These are phyloP conservation scores for Chaetorhynchus papuensis DNA, from an alignment of 2,113 vertebrate genomes.

Conservation along the genomic window DNA sequence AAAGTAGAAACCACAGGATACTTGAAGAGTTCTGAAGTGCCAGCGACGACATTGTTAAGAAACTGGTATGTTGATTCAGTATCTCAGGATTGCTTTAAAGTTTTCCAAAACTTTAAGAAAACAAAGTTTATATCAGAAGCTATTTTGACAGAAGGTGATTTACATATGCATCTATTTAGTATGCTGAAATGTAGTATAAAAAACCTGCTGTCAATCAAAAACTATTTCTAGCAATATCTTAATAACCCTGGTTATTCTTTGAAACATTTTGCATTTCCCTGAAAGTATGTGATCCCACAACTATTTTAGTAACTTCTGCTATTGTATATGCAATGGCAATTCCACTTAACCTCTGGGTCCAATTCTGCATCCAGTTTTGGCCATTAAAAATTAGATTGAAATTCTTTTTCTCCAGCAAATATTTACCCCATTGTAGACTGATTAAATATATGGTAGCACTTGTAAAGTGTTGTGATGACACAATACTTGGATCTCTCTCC, in stretches of 20 bases:
- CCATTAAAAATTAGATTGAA: neutral
- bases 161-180: neutral
- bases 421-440: neutral
- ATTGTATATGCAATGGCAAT: neutral
- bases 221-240: neutral
- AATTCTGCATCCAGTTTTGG: neutral
- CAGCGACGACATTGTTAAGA: neutral
- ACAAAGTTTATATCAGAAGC: neutral
- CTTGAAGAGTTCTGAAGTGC: neutral
- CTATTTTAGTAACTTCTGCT: neutral
- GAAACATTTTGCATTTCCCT: neutral
- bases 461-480: neutral
- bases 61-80: neutral
- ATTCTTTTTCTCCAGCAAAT: neutral
- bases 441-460: neutral
- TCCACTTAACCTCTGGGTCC: neutral
- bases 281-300: neutral
- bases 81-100: neutral
- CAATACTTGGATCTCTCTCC: neutral
- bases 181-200: neutral
- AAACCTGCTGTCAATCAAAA: neutral
- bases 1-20: neutral
- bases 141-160: neutral
- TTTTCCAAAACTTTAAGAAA: neutral
- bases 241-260: neutral